Evolutionary conservation across 2,888 invertebrate species (phyloP), one percentile per base, ranked within the genome.

Genomic region (Biston stratarius): DNA sequence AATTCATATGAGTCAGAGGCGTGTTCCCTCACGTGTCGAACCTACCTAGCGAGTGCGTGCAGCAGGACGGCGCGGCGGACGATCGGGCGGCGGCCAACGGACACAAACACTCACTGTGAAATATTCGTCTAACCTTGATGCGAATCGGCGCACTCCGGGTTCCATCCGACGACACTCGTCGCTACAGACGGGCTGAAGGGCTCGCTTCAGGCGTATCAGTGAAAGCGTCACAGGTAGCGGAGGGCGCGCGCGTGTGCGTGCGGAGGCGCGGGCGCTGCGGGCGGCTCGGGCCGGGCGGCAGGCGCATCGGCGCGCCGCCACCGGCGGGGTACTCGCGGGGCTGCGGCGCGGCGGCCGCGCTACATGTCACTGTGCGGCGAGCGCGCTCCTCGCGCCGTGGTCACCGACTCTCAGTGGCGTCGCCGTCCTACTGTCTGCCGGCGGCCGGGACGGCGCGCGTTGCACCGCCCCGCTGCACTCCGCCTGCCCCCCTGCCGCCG

Each of bases 391-490:
- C 90, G 91, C 92, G 91, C 92, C 87, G 86, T 92, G 91, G 89
- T 92, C 92, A 90, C 93, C 93, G 93, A 89, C 92, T 92, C 91
- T 87, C 89, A 91, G 92, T 90, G 90, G 90, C 92, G 92, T 90
- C 91, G 94, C 92, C 94, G 94, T 94, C 94, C 93, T 92, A 94
- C 94, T 94, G 94, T 94, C 94, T 94, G 85, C 84, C 86, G 89
- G 77, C 89, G 88, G 87, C 87, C 61, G 61, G 61, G 58, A 85
- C 89, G 90, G 89, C 91, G 91, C 91, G 91, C 91, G 91, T 90
- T 91, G 91, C 91, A 90, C 92, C 92, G 92, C 91, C 92, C 91
- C 93, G 92, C 92, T 91, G 92, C 92, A 91, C 92, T 88, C 89
- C 92, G 87, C 91, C 91, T 86, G 88, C 91, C 89, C 91, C 90